These are phyloP conservation scores for Antitype chi DNA, from an alignment of 2,888 invertebrate species.

Conservation along the genomic window DNA sequence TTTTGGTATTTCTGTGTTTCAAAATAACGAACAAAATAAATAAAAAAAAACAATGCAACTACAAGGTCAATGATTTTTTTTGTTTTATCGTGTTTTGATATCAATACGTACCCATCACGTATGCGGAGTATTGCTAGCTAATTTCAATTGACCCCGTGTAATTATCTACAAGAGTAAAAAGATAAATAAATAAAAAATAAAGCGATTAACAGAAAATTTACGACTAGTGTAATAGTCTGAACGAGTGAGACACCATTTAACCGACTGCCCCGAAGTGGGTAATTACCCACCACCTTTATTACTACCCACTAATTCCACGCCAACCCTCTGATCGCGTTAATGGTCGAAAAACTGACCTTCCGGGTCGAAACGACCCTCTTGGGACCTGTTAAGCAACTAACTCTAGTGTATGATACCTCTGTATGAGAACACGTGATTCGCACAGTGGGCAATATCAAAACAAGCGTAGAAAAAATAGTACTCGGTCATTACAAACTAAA, in stretches of 20 bases:
- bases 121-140: background rate
- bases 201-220: constrained; percentile 63
- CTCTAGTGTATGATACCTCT: constrained; percentile 73
- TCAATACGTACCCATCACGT: too few species aligned
- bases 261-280: constrained; percentile 84
- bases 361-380: constrained; percentile 81
- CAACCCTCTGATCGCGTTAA: constrained; percentile 87
- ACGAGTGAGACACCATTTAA: constrained; percentile 72
- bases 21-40: background rate
- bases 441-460: constrained; percentile 51
- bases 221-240: constrained; percentile 61
- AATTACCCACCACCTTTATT: constrained; percentile 87
- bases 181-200: constrained; percentile 57
- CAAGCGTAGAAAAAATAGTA: constrained; percentile 35
- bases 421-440: constrained; percentile 74
- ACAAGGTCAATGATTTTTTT: background rate
- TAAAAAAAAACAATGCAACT: constrained; percentile 1
- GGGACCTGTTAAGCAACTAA: constrained; percentile 84
- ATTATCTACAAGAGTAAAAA: constrained; percentile 12
- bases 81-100: background rate
- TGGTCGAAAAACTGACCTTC: constrained; percentile 89
- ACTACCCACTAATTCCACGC: constrained; percentile 81
- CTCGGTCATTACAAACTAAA: constrained; percentile 38
- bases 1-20: too few species aligned
- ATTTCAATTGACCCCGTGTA: background rate